Evolutionary conservation across 2,888 invertebrate genomes (phyloP).

Genomic region (Synergus itoensis): DNA sequence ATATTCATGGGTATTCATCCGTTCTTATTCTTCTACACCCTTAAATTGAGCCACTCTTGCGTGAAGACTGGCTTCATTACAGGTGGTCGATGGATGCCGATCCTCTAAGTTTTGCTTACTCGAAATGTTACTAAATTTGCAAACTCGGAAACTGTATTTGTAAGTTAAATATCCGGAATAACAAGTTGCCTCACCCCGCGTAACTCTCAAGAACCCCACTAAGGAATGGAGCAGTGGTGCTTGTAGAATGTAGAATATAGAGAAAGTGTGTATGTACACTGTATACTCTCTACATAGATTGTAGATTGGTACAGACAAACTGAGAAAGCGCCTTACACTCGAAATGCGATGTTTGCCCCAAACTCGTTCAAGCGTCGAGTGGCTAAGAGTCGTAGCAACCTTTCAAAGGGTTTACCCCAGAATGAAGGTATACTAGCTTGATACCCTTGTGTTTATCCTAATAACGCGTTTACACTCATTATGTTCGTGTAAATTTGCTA

Average conservation of each 20-base stretch:
- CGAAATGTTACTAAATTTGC: constrained; percentile 17
- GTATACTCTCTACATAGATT: neutral
- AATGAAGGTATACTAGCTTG: constrained; percentile 7
- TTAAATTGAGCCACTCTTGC: constrained; percentile 3
- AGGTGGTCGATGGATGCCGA: neutral
- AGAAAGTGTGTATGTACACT: neutral
- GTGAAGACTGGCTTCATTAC: constrained; percentile 13
- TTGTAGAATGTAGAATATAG: neutral
- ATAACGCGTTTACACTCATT: constrained; percentile 27
- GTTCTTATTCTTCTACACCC: neutral
- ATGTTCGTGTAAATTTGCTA: neutral
- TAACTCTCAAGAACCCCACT: neutral
- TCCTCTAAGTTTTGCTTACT: constrained; percentile 2
- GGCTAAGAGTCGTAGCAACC: constrained; percentile 28
- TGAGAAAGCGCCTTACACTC: constrained; percentile 23
- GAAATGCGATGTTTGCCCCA: constrained; percentile 26
- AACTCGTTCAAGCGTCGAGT: constrained; percentile 39
- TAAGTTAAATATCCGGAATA: constrained; percentile 29
- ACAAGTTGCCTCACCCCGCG: neutral
- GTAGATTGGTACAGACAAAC: constrained; percentile 5
- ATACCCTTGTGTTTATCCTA: constrained; percentile 12
- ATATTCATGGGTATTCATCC: neutral
- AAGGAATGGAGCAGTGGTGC: neutral
- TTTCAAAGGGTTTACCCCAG: constrained; percentile 24
- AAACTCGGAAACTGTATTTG: neutral